Base-by-base conservation (phyloP, 2,888 invertebrate species). In the Hirtodrosophila histrioides region DNA sequence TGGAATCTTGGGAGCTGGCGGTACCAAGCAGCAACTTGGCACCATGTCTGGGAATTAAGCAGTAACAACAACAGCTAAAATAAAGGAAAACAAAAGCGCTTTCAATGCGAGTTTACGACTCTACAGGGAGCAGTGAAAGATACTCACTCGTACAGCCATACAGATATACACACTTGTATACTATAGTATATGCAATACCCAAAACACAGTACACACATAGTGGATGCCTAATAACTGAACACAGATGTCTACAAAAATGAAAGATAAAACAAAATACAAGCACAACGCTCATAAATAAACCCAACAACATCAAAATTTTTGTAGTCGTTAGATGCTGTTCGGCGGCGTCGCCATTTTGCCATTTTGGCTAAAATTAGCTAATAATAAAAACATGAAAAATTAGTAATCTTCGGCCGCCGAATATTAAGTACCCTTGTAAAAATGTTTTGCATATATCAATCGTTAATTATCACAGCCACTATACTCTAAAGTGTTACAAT, bases 351-450 rank as follows among this genome's bases (percentile, higher is more conserved):
- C 80, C 83, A 86, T 86, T 79, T 85, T 77, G 66, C 57, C 70
- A 69, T 67, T 65, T 67, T 65, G 69, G 53, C 75, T 83, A 61
- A 86, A 84, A 84, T 84, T 88, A 83, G 86, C 86, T 83, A 83
- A 81, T 78, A 84, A 61, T 55, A 78, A 60, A 63, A 51, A 77
- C 4, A 27, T 27, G 6, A 27, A 27, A 27, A 27, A 27, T 17
- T 17, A 17, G 17, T 17, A 17, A 17, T 17, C 17, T 17, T 17
- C 17, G 17, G 17, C 17, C 17, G 17, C 17, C 17, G 17, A 17
- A 17, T 17, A 17, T 17, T 17, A 17, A 17, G 17, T 17, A 17
- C 17, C 17, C 17, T 17, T 17, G 17, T 2, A 17, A 17, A 17
- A 17, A 17, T 17, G 17, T 17, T 17, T 17, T 17, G 17, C 17